Evolutionary conservation across 2,113 vertebrate species (phyloP).

Genomic region (Ageneiosus marmoratus): DNA sequence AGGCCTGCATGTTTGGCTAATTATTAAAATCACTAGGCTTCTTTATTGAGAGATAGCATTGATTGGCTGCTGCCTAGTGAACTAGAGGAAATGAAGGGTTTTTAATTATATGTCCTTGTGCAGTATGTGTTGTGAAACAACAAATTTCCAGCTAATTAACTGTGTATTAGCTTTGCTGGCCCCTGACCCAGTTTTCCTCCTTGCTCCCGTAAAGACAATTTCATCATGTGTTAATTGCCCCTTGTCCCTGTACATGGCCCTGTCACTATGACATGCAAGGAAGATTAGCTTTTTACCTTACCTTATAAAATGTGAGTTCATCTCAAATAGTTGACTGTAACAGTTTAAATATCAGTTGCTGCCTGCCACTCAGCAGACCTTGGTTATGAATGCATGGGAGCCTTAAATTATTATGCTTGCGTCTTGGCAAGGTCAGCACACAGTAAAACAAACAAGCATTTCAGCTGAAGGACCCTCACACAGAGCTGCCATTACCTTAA

Average conservation of each 20-base stretch:
- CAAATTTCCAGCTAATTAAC: constrained; percentile 41
- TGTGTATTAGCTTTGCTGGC: constrained; percentile 57
- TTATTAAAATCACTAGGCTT: constrained; percentile 61
- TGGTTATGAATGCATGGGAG: background rate
- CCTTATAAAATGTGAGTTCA: constrained; percentile 50
- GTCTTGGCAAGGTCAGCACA: background rate
- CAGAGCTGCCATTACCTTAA: background rate
- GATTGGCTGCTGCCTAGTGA: constrained; percentile 52
- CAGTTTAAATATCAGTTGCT: background rate
- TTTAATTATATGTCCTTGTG: background rate
- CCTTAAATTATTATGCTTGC: background rate
- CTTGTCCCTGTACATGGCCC: constrained; percentile 34
- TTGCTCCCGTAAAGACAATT: background rate
- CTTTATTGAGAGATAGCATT: constrained; percentile 7
- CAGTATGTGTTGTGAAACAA: constrained; percentile 17
- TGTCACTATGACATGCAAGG: constrained; percentile 29
- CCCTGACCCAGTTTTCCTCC: constrained; percentile 24
- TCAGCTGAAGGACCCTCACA: background rate
- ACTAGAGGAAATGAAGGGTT: constrained; percentile 30
- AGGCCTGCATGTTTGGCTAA: constrained; percentile 54
- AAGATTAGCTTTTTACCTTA: constrained; percentile 45
- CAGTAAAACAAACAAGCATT: background rate
- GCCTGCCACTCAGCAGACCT: background rate
- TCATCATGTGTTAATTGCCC: constrained; percentile 43
- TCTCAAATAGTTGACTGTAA: background rate